Evolutionary conservation across 2,797 vertebrate genomes (phyloP).

Genomic region (Netta rufina): DNA sequence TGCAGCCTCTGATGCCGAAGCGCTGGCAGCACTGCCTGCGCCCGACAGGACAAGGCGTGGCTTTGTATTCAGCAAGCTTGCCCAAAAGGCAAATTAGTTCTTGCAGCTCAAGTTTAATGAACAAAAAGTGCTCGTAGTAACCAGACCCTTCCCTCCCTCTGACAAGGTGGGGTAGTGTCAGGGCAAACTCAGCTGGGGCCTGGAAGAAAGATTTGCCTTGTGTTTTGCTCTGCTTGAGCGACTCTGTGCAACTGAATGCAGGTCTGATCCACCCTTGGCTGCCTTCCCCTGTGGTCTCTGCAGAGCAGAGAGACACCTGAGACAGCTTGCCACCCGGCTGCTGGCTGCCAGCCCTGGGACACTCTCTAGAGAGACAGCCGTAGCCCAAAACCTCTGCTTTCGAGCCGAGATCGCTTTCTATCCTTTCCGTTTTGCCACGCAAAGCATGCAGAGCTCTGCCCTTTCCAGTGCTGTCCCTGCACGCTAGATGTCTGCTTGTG

Average conservation of each 20-base stretch:
- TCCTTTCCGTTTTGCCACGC: background rate
- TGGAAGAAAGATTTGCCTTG: conserved; percentile 54
- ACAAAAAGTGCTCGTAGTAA: conserved; percentile 63
- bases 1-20: background rate
- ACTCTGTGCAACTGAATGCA: background rate
- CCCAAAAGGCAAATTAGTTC: conserved; percentile 68
- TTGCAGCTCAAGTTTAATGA: conserved; percentile 66
- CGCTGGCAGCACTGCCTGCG: background rate
- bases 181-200: conserved; percentile 49
- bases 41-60: background rate
- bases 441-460: background rate
- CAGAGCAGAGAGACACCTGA: conserved; percentile 42
- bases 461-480: background rate
- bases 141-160: conserved; percentile 47
- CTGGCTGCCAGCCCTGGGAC: conserved; percentile 7
- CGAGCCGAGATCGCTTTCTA: background rate
- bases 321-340: background rate
- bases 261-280: conserved; percentile 1
- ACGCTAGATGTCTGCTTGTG: background rate
- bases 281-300: background rate
- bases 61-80: conserved; percentile 19
- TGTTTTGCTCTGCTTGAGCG: conserved; percentile 38
- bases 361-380: background rate
- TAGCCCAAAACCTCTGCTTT: background rate
- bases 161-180: conserved; percentile 58